Conservation (phyloP, 1,140 invertebrate genomes). For the Choristoneura fumiferana region DNA sequence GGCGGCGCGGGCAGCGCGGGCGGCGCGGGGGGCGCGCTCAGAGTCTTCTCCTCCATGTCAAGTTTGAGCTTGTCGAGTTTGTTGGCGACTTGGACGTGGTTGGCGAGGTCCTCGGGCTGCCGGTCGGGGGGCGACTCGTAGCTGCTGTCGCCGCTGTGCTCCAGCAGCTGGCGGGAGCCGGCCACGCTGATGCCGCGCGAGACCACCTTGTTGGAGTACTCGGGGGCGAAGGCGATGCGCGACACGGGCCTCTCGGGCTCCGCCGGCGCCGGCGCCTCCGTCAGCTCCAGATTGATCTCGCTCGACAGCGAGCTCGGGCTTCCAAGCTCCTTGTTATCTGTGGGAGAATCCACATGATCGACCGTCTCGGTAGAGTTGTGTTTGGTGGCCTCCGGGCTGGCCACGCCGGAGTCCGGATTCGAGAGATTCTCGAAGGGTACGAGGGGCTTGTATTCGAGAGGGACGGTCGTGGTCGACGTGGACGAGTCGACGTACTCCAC, state of each 20-base stretch:
- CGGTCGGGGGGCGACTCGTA: constrained; percentile 44
- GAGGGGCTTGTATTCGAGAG: constrained; percentile 66
- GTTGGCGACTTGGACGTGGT: constrained; percentile 41
- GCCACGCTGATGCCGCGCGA: constrained; percentile 59
- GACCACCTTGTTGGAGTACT: constrained; percentile 63
- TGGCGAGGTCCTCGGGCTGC: constrained; percentile 42
- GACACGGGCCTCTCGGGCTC: constrained; percentile 76
- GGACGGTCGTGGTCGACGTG: constrained; percentile 50
- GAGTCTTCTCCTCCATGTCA: constrained; percentile 47
- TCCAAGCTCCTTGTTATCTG: constrained; percentile 66
- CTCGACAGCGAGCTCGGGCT: constrained; percentile 77
- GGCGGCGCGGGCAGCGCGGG: constrained; percentile 32
- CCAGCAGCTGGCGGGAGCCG: constrained; percentile 52
- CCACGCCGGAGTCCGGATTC: constrained; percentile 78
- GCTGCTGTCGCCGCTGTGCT: constrained; percentile 59
- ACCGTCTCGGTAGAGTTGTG: constrained; percentile 75
- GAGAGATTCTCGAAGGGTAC: constrained; percentile 63
- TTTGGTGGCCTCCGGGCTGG: constrained; percentile 78
- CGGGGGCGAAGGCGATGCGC: constrained; percentile 71
- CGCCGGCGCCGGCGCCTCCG: constrained; percentile 54
- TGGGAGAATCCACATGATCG: constrained; percentile 69
- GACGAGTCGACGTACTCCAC: constrained; percentile 46
- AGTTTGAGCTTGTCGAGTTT: constrained; percentile 54
- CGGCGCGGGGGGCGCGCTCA: constrained; percentile 22
- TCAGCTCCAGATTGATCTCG: constrained; percentile 78